phyloP scores from a whole-genome alignment of 53 echinoderm and acorn worm species.

The Patiria pectinifera region DNA sequence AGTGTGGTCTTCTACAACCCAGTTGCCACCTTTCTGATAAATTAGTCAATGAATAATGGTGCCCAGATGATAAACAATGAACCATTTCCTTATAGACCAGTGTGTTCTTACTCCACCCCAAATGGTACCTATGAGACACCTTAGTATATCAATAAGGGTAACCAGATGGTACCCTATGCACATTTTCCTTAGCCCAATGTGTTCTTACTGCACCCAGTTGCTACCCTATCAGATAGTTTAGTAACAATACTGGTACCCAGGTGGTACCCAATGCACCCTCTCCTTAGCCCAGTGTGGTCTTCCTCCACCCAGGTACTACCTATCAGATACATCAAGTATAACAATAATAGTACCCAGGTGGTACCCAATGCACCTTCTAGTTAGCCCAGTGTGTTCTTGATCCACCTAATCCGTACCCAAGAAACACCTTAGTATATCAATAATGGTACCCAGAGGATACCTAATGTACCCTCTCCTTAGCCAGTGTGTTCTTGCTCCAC shows the following conservation, averaged over 20 bases:
- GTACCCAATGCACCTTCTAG: constrained; percentile 7
- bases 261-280: not conserved
- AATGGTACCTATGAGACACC: not conserved
- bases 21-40: not conserved
- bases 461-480: not conserved
- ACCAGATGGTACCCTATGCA: constrained; percentile 14
- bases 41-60: not conserved
- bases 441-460: not conserved
- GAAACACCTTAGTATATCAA: not conserved
- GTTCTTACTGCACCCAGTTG: constrained; percentile 56
- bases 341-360: not conserved
- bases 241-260: not conserved
- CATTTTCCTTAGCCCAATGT: too few relatives aligned
- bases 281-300: not conserved
- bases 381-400: not conserved
- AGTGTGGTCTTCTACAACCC: too few relatives aligned
- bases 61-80: constrained; percentile 8
- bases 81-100: too few relatives aligned
- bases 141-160: not conserved
- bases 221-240: constrained; percentile 37
- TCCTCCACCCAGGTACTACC: not conserved
- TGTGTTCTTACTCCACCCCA: constrained; percentile 49
- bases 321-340: not conserved
- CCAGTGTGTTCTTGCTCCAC: not conserved
- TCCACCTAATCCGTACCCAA: constrained; percentile 72